Evolutionary conservation across 2,888 invertebrate species (phyloP), one percentile per base, ranked within the genome.

Genomic region (Chouioia cunea): DNA sequence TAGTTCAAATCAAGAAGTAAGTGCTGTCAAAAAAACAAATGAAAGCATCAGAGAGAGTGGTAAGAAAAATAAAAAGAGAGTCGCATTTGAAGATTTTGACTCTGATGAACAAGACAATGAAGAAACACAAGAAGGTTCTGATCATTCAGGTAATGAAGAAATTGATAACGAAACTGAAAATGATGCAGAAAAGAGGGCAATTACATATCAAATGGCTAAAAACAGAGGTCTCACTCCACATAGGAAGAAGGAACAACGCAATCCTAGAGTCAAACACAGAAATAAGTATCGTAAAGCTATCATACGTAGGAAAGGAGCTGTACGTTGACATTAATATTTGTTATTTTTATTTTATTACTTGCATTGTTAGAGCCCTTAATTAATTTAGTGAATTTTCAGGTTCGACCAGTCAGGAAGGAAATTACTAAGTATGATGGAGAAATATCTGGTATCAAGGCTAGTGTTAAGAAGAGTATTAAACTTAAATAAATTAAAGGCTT

Each of bases 251-350:
- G 96, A 96, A 81, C 90, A 92, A 78, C 90, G 96, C 74, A 98
- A 99, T 89, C 98, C 98, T 0, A 90, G 99, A 80, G 97, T 99
- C 4, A 97, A 97, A 85, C 94, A 98, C 84, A 92, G 95, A 78
- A 92, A 93, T 77, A 97, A 97, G 85, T 99, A 92, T 86, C 90
- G 93, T 73, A 97, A 97, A 86, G 98, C 98, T 0, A 90, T 94
- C 79, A 94, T 97, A 76, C 91, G 96, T 69, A 92, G 97, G 85
- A 97, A 94, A 88, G 97, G 98, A 81, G 97, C 97, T 80, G 93
- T 97, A 85, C 81, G 83, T 79, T 74, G 65, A 56, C 59, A 62
- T 69, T n/a, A n/a, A n/a, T 68, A 47, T 27, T 46, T 70, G 12
- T 63, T 50, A 56, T 16, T 68, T 18, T 43, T 2, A 57, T 23